These are phyloP conservation scores for Drosophila testacea DNA, from an alignment of 2,888 invertebrate species.

Conservation along the genomic window DNA sequence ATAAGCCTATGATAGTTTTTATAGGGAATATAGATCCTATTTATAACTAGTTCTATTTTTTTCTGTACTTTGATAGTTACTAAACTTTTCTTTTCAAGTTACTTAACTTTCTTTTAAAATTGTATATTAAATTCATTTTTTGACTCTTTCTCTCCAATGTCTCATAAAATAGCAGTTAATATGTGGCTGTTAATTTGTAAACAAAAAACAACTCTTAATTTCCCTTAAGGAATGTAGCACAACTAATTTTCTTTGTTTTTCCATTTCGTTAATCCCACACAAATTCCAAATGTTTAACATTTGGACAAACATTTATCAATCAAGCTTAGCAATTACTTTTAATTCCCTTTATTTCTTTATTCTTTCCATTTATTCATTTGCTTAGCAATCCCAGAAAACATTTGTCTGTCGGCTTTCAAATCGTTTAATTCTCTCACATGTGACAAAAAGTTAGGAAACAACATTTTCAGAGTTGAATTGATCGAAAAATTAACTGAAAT, in stretches of 20 bases:
- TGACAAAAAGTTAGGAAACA: constrained; percentile 33
- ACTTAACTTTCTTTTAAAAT: too few relatives aligned
- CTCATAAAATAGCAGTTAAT: background rate
- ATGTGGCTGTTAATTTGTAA: background rate
- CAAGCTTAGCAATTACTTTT: constrained; percentile 42
- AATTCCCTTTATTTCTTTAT: background rate
- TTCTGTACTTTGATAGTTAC: too few relatives aligned
- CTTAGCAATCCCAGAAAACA: constrained; percentile 30
- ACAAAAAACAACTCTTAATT: background rate
- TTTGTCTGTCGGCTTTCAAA: constrained; percentile 9
- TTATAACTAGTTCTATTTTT: too few relatives aligned
- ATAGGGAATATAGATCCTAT: too few relatives aligned
- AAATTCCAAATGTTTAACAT: constrained; percentile 12
- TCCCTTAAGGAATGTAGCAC: background rate
- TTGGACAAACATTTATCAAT: constrained; percentile 40
- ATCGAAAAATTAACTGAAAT: constrained; percentile 21
- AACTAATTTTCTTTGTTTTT: background rate
- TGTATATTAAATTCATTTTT: background rate
- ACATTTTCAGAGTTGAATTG: constrained; percentile 16
- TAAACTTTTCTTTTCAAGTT: too few relatives aligned
- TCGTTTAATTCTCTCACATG: constrained; percentile 49
- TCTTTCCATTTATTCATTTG: constrained; percentile 42
- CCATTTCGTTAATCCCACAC: constrained; percentile 18
- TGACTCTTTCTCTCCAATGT: background rate
- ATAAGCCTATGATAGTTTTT: too few relatives aligned